phyloP scores from a whole-genome alignment of 2,113 vertebrate genomes.

The Notechis scutatus region DNA sequence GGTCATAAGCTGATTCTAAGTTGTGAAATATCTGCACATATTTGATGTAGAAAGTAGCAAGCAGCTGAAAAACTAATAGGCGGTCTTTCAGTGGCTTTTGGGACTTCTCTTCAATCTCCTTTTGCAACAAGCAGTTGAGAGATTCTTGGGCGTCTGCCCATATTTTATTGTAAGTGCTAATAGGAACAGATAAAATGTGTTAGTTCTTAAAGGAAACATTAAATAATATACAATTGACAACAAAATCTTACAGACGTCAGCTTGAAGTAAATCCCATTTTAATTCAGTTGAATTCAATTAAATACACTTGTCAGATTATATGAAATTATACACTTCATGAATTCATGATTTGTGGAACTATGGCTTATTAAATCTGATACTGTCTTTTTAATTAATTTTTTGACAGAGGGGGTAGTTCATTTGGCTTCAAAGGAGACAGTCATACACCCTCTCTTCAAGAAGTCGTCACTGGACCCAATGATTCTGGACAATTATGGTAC shows the following conservation, averaged over 20 bases:
- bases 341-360: not conserved
- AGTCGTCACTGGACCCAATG: not conserved
- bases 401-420: not conserved
- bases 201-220: not conserved
- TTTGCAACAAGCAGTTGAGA: conserved; percentile 69
- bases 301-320: not conserved
- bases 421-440: not conserved
- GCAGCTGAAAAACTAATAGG: conserved; percentile 57
- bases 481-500: not conserved
- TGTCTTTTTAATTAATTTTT: not conserved
- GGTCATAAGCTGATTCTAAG: conserved; percentile 70
- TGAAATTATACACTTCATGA: not conserved
- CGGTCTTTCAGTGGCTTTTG: conserved; percentile 58
- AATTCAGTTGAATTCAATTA: not conserved
- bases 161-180: conserved; percentile 74
- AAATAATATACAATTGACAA: not conserved
- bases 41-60: conserved; percentile 75
- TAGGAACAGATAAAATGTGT: conserved; percentile 23
- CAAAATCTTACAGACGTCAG: not conserved
- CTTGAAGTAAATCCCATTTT: not conserved
- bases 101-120: conserved; percentile 63
- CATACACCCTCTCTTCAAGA: not conserved
- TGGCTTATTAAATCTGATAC: not conserved
- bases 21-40: conserved; percentile 77
- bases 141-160: conserved; percentile 76